A percentile compares a stretch with the other conserved stretches of the same genome.
phyloP scores from a whole-genome alignment of 2,797 vertebrate species.

The Micromesistius poutassou region DNA sequence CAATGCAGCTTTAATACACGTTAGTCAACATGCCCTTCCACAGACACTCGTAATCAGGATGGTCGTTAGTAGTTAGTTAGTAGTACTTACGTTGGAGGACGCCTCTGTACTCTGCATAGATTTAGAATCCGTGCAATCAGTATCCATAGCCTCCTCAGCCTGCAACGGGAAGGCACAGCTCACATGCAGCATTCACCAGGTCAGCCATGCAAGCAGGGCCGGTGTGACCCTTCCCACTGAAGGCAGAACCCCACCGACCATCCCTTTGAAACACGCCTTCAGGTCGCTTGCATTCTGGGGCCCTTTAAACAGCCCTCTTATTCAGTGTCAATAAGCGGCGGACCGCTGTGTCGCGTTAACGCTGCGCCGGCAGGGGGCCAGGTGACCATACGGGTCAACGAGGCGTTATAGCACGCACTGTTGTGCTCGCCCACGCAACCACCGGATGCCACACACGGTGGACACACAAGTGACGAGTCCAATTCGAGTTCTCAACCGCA shows the following conservation, averaged over 20 bases:
- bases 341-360: no score
- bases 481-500: no score
- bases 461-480: no score
- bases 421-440: no score
- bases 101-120: slow-evolving; percentile 56
- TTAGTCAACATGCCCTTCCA: background rate
- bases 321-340: no score
- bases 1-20: background rate
- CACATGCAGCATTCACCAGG: slow-evolving; percentile 57
- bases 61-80: slow-evolving; percentile 42
- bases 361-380: no score
- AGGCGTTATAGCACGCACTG: background rate
- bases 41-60: background rate
- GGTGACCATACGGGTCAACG: background rate
- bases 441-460: no score
- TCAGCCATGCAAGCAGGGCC: slow-evolving; percentile 45
- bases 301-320: no score
- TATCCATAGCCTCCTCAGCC: slow-evolving; percentile 65
- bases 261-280: no score
- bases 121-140: slow-evolving; percentile 66
- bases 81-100: slow-evolving; percentile 70
- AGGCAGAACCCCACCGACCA: no score
- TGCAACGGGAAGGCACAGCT: slow-evolving; percentile 65
- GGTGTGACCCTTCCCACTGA: background rate
- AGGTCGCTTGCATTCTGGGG: no score